phyloP scores from a whole-genome alignment of 2,797 vertebrate genomes.

The Sebastes elongatus region DNA sequence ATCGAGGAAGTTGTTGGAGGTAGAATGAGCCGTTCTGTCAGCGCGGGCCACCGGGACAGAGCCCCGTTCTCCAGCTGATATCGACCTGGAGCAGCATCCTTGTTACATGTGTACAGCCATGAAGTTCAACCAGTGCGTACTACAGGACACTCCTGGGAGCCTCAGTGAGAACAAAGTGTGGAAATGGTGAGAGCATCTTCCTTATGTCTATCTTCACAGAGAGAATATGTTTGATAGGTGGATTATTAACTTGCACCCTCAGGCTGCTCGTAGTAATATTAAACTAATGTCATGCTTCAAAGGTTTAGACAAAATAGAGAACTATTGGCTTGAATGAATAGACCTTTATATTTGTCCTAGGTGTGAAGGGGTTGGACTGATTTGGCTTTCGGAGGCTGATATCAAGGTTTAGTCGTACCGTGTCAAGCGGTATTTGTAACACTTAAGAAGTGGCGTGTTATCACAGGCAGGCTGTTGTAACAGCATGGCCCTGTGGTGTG shows the following conservation, averaged over 20 bases:
- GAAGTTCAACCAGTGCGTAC: conserved; percentile 79
- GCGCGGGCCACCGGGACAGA: conserved; percentile 16
- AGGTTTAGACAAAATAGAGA: not conserved
- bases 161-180: conserved; percentile 64
- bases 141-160: conserved; percentile 48
- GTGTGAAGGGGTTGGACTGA: not conserved
- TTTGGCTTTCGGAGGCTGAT: not conserved
- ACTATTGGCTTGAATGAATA: not conserved
- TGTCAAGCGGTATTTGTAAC: not conserved
- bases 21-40: conserved; percentile 31
- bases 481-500: not conserved
- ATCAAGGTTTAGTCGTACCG: not conserved
- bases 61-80: conserved; percentile 22
- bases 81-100: conserved; percentile 14
- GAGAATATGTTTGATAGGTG: not conserved
- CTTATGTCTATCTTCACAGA: not conserved
- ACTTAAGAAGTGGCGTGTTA: not conserved
- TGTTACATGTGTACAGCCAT: conserved; percentile 75
- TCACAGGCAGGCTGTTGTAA: not conserved
- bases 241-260: not conserved
- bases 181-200: conserved; percentile 81
- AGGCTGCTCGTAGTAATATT: not conserved
- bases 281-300: not conserved
- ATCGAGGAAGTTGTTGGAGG: conserved; percentile 22
- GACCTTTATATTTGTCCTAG: not conserved